Evolutionary conservation across 2,113 vertebrate genomes (phyloP).

Genomic region (Thunnus thynnus): DNA sequence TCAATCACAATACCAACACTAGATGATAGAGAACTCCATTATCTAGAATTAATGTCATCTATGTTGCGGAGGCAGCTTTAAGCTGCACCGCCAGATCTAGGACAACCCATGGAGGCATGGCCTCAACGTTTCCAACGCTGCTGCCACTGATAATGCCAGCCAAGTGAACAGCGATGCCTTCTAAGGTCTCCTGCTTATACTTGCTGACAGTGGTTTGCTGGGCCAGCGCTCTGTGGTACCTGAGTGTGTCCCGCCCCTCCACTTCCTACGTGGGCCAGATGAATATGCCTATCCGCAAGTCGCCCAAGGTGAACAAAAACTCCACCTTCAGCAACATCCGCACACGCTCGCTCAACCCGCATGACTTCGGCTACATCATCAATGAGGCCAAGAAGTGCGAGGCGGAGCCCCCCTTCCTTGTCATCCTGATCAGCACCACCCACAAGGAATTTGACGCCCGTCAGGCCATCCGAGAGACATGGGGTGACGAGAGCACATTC

Average conservation of each 20-base stretch:
- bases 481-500: conserved; percentile 96
- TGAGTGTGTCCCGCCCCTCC: conserved; percentile 94
- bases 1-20: conserved; percentile 24
- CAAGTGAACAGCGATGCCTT: conserved; percentile 91
- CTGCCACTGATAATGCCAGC: conserved; percentile 68
- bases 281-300: conserved; percentile 85
- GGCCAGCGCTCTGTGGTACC: conserved; percentile 98
- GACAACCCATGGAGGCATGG: conserved; percentile 73
- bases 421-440: conserved; percentile 98
- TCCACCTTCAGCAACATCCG: conserved; percentile 93
- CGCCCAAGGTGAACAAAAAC: conserved; percentile 87
- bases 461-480: conserved; percentile 97
- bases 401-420: conserved; percentile 90
- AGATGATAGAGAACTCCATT: conserved; percentile 24
- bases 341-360: conserved; percentile 96
- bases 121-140: conserved; percentile 53
- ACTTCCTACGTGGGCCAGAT: conserved; percentile 91
- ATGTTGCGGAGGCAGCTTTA: conserved; percentile 81
- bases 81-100: conserved; percentile 80
- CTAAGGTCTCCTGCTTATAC: conserved; percentile 97
- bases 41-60: conserved; percentile 71
- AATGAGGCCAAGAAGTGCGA: conserved; percentile 97
- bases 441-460: conserved; percentile 99
- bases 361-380: conserved; percentile 94
- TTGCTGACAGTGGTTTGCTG: conserved; percentile 97